Conservation (phyloP, 2,888 invertebrate genomes). For the Eupithecia exiguata region DNA sequence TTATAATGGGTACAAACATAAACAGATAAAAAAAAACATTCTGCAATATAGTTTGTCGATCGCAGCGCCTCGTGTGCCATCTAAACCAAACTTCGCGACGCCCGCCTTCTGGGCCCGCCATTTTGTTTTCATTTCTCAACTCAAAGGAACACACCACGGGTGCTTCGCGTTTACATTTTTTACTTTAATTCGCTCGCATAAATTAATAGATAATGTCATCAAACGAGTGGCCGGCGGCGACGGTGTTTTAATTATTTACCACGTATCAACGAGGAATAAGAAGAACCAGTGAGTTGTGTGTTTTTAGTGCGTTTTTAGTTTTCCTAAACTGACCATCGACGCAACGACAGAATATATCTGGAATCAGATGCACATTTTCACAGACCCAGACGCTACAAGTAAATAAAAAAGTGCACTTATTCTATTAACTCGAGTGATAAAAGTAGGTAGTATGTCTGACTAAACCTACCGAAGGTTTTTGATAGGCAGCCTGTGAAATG, state of each 20-base stretch:
- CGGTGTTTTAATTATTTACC: not conserved
- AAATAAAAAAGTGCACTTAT: too few species aligned
- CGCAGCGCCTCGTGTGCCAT: conserved; percentile 26
- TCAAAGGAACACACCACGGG: conserved; percentile 10
- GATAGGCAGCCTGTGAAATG: too few species aligned
- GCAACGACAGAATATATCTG: not conserved
- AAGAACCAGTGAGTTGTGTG: not conserved
- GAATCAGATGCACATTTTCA: too few species aligned
- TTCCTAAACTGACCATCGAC: not conserved
- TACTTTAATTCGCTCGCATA: not conserved
- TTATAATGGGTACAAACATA: not conserved
- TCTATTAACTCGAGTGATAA: too few species aligned
- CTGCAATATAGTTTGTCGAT: conserved; percentile 5
- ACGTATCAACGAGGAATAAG: not conserved
- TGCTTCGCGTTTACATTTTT: not conserved
- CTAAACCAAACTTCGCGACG: not conserved
- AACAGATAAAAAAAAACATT: not conserved
- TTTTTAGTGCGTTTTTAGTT: not conserved
- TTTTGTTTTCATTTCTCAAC: conserved; percentile 46
- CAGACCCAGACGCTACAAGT: too few species aligned
- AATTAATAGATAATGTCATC: not conserved
- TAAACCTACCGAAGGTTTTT: too few species aligned
- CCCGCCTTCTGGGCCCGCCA: conserved; percentile 39
- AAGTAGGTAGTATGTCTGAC: too few species aligned
- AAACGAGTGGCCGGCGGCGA: not conserved